A percentile compares a stretch with the other conserved stretches of the same genome.
Conservation (phyloP, 2,888 invertebrate species). For the Seira sanloemensis region DNA sequence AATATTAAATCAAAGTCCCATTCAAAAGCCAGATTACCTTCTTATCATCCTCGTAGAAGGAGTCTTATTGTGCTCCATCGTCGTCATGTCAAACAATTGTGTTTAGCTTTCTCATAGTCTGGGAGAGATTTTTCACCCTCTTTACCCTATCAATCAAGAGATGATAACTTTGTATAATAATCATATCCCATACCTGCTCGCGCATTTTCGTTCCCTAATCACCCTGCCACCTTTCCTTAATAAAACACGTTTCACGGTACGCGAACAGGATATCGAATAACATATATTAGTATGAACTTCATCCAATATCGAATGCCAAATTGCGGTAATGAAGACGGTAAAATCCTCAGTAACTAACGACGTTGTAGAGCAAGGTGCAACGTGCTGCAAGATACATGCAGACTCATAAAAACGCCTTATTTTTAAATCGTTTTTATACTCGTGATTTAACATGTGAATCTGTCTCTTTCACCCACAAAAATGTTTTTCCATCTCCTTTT, state of each 20-base stretch:
- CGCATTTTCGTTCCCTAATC: not conserved
- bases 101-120: conserved; percentile 35
- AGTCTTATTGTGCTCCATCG: not conserved
- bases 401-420: not conserved
- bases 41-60: not conserved
- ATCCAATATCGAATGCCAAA: not conserved
- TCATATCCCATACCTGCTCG: not conserved
- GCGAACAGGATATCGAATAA: not conserved
- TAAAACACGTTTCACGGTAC: not conserved
- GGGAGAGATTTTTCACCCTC: conserved; percentile 18
- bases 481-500: too few species aligned
- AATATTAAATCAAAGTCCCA: not conserved
- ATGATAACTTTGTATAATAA: not conserved
- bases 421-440: too few species aligned
- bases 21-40: not conserved
- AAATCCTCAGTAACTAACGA: not conserved
- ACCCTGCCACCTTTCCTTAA: not conserved
- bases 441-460: not conserved
- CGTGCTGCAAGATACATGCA: too few species aligned
- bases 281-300: not conserved
- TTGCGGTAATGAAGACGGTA: not conserved
- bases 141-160: conserved; percentile 34
- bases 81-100: conserved; percentile 21
- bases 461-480: not conserved
- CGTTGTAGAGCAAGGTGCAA: not conserved